A percentile compares a stretch with the other conserved stretches of the same genome.
phyloP scores from a whole-genome alignment of 2,113 vertebrate species.

The Solenodon paradoxus region DNA sequence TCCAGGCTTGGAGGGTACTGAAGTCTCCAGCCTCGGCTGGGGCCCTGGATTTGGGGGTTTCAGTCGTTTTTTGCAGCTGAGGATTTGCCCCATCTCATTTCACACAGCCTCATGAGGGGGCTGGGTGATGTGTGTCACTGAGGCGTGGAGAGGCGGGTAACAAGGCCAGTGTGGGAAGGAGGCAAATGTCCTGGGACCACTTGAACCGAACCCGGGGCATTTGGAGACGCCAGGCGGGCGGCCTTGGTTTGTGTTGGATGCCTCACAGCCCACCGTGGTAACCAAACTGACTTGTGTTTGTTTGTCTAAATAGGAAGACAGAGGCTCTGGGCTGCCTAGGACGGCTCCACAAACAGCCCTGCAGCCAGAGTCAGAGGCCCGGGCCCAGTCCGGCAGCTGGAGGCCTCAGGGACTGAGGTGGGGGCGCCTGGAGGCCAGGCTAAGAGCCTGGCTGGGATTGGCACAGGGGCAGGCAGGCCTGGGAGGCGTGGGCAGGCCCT shows the following conservation, averaged over 20 bases:
- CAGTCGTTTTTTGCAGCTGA: not conserved
- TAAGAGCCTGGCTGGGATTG: accelerated
- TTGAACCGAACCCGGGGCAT: constrained; percentile 7
- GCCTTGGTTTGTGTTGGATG: constrained; percentile 50
- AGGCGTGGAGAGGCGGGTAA: not conserved
- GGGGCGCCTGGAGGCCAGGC: not conserved
- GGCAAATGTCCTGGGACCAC: constrained; percentile 6
- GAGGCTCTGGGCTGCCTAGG: constrained; percentile 30
- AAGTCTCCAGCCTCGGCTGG: accelerated
- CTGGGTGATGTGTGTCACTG: not conserved
- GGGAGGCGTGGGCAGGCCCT: accelerated
- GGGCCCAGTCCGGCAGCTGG: not conserved
- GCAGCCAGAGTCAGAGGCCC: not conserved
- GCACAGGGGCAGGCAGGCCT: not conserved
- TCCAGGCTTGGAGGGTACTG: accelerated
- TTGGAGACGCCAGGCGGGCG: constrained; percentile 27
- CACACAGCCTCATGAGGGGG: not conserved
- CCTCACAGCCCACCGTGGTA: constrained; percentile 37
- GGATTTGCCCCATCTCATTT: accelerated
- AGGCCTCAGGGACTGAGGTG: not conserved
- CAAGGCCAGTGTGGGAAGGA: not conserved
- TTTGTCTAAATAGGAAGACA: constrained; percentile 67
- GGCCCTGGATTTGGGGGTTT: too few relatives aligned
- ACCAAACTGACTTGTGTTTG: constrained; percentile 65
- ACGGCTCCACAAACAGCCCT: constrained; percentile 47